Base-by-base conservation (phyloP, 2,113 vertebrate genomes). In the Salminus brasiliensis region DNA sequence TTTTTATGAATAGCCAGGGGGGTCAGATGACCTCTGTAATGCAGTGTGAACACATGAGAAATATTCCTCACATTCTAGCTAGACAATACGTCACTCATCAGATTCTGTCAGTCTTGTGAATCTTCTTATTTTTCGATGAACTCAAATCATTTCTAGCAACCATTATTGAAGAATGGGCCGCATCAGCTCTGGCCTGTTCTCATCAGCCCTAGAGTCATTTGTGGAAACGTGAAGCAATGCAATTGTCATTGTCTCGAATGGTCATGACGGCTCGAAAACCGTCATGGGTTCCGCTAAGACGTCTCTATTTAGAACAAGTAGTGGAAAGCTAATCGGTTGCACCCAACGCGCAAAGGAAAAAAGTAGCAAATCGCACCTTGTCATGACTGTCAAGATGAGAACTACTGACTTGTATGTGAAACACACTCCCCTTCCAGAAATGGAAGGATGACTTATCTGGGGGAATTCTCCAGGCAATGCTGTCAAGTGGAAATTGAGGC, bases 1-100 rank as follows among this genome's bases (percentile, higher is more conserved):
- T 69, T 39, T 39, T 76, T 72, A 74, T 77, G 49, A 78, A 74
- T 34, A 72, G 59, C 63, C 45, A 27, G 60, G 27, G 25, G 36
- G 62, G 4, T 57, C 27, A 53, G 63, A 57, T 47, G 62, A 74
- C 60, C 13, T 41, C 13, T 39, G 67, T 25, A 41, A 72, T 76
- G 45, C 12, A 29, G 36, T 30, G 11, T 63, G 32, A 52, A 57
- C 43, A 67, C 72, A 45, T 32, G 13, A 70, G 21, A 41, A 60
- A 62, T 67, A 80, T 62, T 76, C 45, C 71, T 12, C n/a, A 67
- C 27, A 67, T n/a, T 43, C 23, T 25, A 53, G 21, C 59, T 25
- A 52, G 60, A n/a, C 18, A 66, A 29, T 30, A 3, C n/a, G 34
- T 34, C 45, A 32, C 41, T 47, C 9, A 15, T 68, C n/a, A 27